Conservation (phyloP, 2,888 invertebrate genomes). For the Agriopis aurantiaria region DNA sequence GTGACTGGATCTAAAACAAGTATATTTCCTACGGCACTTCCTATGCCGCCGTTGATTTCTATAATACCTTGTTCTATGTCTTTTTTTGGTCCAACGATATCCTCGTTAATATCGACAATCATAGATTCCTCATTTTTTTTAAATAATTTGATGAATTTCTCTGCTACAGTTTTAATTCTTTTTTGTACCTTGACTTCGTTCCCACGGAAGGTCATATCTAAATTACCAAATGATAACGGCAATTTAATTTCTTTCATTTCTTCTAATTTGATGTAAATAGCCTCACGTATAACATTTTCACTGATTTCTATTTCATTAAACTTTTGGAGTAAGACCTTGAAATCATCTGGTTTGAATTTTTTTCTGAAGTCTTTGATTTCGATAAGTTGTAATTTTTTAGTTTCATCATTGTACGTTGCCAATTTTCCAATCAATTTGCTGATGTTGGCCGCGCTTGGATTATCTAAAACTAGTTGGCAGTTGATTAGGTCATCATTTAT, state of each 20-base stretch:
- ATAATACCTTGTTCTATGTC: conserved; percentile 49
- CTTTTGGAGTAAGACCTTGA: conserved; percentile 37
- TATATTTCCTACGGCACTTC: conserved; percentile 57
- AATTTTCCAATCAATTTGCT: conserved; percentile 53
- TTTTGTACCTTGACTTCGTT: conserved; percentile 29
- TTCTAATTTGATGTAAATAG: conserved; percentile 45
- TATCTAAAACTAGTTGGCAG: conserved; percentile 20
- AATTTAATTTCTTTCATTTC: conserved; percentile 44
- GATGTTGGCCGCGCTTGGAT: conserved; percentile 41
- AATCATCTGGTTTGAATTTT: conserved; percentile 36
- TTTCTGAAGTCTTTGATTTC: conserved; percentile 42
- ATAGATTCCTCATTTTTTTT: conserved; percentile 24
- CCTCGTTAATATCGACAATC: conserved; percentile 45
- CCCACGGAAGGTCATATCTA: conserved; percentile 48
- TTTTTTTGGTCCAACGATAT: conserved; percentile 48
- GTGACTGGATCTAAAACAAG: conserved; percentile 46
- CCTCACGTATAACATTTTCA: conserved; percentile 45
- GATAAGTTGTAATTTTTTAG: conserved; percentile 38
- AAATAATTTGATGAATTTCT: conserved; percentile 33
- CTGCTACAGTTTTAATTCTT: conserved; percentile 37
- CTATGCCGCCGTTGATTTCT: conserved; percentile 52
- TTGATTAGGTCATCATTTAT: conserved; percentile 39
- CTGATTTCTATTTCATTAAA: conserved; percentile 47
- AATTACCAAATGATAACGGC: conserved; percentile 54
- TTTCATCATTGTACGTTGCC: conserved; percentile 39